Evolutionary conservation across 2,797 vertebrate genomes (phyloP).

Genomic region (Falco berigora): DNA sequence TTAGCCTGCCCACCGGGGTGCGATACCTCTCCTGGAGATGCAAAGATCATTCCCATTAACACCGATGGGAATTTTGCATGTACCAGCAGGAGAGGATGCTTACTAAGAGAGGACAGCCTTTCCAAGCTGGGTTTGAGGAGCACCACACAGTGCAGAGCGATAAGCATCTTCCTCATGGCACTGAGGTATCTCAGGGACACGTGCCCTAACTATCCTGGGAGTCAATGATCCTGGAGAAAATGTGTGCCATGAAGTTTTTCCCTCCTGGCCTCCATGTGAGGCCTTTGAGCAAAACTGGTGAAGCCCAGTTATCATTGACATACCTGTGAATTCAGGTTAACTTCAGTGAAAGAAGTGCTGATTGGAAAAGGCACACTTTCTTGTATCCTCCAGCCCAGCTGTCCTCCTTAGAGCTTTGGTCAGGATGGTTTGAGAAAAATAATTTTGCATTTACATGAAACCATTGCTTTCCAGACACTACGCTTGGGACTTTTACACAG

Average conservation of each 20-base stretch:
- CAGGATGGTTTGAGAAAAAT: conserved; percentile 1
- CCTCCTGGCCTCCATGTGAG: not conserved
- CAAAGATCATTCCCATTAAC: not conserved
- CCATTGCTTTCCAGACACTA: not conserved
- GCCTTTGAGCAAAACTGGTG: not conserved
- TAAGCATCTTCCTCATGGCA: not conserved
- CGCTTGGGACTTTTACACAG: not conserved
- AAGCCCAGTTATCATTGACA: not conserved
- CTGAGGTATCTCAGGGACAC: not conserved
- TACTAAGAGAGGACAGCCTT: not conserved
- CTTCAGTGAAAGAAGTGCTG: not conserved
- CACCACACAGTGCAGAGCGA: not conserved
- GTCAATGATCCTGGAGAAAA: not conserved
- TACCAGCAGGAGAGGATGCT: not conserved
- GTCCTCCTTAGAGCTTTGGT: not conserved
- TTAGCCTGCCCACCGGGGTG: not conserved
- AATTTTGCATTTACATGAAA: not conserved
- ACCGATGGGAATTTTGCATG: not conserved
- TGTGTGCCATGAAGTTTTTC: not conserved
- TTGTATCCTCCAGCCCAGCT: not conserved
- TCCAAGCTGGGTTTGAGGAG: conserved; percentile 3
- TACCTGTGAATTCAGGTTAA: not conserved
- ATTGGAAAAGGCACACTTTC: not conserved
- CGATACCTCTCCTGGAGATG: not conserved
- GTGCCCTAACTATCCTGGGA: not conserved